Conservation (phyloP, 2,113 vertebrate genomes). For the Trinectes maculatus region DNA sequence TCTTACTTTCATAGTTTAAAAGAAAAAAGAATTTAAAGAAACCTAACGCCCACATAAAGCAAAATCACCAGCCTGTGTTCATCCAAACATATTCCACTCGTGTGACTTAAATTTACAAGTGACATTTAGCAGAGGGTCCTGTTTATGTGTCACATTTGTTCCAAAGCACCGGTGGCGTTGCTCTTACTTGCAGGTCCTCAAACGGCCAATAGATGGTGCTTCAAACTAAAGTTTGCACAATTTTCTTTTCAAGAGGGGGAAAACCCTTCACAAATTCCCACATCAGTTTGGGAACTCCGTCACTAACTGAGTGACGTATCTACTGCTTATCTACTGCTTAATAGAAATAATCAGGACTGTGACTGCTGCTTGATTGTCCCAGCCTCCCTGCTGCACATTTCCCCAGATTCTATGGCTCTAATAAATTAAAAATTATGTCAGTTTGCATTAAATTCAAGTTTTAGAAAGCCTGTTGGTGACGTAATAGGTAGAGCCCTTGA, state of each 20-base stretch:
- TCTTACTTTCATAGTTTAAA: neutral
- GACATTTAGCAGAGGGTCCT: neutral
- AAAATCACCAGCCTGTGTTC: neutral
- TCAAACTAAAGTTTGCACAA: neutral
- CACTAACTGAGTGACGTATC: too few species aligned
- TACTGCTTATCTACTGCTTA: too few species aligned
- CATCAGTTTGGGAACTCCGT: too few species aligned
- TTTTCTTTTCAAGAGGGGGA: neutral
- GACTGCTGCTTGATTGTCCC: neutral
- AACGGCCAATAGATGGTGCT: constrained; percentile 5
- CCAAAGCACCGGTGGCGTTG: neutral
- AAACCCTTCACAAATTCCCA: neutral
- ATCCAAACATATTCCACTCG: neutral
- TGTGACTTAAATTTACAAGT: neutral
- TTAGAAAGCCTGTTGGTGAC: neutral
- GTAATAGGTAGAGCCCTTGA: neutral
- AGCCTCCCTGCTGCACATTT: neutral
- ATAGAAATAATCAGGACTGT: too few species aligned
- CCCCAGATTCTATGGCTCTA: neutral
- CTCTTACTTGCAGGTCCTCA: neutral
- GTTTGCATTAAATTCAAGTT: neutral
- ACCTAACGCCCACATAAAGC: neutral
- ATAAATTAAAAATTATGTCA: neutral
- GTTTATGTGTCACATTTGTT: neutral
- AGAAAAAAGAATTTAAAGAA: neutral